These are phyloP conservation scores for Caenorhabditis latens DNA, from an alignment of 1,140 invertebrate genomes.

Conservation along the genomic window DNA sequence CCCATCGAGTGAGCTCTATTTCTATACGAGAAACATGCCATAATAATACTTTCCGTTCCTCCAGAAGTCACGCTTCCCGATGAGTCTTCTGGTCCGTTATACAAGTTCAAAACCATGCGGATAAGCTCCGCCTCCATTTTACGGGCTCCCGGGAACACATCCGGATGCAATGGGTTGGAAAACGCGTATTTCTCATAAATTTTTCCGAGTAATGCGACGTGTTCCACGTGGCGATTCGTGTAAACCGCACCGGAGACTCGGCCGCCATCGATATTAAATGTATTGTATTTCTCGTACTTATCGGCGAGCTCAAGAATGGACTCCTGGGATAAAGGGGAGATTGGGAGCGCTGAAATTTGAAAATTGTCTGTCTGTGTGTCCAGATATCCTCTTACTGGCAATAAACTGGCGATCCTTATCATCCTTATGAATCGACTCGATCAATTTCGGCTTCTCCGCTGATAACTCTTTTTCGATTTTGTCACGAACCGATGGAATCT, in stretches of 20 bases:
- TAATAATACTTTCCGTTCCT: conserved; percentile 95
- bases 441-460: conserved; percentile 82
- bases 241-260: conserved; percentile 85
- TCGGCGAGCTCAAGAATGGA: conserved; percentile 69
- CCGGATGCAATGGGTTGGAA: conserved; percentile 95
- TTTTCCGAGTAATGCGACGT: conserved; percentile 82
- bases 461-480: conserved; percentile 85
- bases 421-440: conserved; percentile 83
- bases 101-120: conserved; percentile 86
- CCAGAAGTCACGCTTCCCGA: conserved; percentile 95
- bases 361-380: not conserved
- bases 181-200: conserved; percentile 90
- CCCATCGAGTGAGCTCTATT: conserved; percentile 79
- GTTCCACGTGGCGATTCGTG: conserved; percentile 81
- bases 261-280: conserved; percentile 70
- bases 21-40: conserved; percentile 92
- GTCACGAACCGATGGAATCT: conserved; percentile 80
- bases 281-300: conserved; percentile 70
- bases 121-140: conserved; percentile 99
- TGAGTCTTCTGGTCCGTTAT: conserved; percentile 86
- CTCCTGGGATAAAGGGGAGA: conserved; percentile 78
- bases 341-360: conserved; percentile 82
- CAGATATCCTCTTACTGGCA: conserved; percentile 48
- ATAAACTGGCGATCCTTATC: conserved; percentile 82
- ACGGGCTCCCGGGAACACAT: conserved; percentile 94